Evolutionary conservation across 2,113 vertebrate species (phyloP).

Genomic region (Hylia prasina): DNA sequence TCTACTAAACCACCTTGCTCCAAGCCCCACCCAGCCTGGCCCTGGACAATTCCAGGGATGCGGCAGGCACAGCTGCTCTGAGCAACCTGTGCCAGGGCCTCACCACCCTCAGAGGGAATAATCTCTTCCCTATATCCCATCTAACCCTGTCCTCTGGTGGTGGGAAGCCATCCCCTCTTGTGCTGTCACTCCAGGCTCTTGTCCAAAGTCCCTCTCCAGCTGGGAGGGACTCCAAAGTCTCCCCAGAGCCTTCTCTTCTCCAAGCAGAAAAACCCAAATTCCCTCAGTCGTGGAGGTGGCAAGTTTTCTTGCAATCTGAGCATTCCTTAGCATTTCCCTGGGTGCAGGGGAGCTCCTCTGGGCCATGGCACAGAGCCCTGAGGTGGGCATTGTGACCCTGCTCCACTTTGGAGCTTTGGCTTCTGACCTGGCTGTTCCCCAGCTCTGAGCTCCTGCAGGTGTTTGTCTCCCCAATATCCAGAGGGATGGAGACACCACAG

Average conservation of each 20-base stretch:
- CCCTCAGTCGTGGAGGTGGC: neutral
- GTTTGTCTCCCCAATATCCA: neutral
- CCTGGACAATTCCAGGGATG: neutral
- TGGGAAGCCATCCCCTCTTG: neutral
- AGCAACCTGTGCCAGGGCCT: neutral
- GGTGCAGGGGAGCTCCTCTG: neutral
- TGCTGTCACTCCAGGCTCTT: neutral
- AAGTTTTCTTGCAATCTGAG: neutral
- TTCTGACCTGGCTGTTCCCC: neutral
- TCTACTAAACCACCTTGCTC: neutral
- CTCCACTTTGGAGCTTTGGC: neutral
- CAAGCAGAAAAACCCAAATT: neutral
- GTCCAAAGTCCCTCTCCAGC: neutral
- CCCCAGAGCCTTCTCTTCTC: neutral
- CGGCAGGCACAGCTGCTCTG: neutral
- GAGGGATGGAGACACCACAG: neutral
- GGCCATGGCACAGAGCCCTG: neutral
- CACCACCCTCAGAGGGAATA: neutral
- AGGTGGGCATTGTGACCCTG: neutral
- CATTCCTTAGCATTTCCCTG: neutral
- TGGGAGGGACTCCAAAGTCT: neutral
- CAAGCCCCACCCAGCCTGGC: accelerated
- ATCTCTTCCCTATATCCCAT: neutral
- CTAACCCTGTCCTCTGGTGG: neutral
- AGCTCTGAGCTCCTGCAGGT: neutral